phyloP scores from a whole-genome alignment of 2,113 vertebrate species.

The Mormoops blainvillei region DNA sequence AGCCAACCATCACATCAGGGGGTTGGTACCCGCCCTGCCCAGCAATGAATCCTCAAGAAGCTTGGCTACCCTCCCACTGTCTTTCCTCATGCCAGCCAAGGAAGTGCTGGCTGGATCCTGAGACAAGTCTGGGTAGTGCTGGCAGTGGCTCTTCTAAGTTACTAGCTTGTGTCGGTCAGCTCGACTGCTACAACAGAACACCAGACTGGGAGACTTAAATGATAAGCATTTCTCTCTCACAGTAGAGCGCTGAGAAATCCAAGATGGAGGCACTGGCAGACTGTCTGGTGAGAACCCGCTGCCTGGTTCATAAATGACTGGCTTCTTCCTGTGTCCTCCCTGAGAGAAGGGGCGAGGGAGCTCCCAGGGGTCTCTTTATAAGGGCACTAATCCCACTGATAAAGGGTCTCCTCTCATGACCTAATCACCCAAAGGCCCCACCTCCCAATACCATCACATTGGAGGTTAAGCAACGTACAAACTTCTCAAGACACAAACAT shows the following conservation, averaged over 20 bases:
- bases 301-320: no score
- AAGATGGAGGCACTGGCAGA: no score
- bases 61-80: neutral
- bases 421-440: neutral
- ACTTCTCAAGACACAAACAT: neutral
- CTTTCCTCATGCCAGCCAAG: accelerated
- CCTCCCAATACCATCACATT: neutral
- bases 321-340: neutral
- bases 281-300: no score
- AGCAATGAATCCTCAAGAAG: neutral
- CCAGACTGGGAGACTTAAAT: no score
- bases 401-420: no score
- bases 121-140: accelerated
- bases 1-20: accelerated
- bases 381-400: neutral
- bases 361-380: neutral
- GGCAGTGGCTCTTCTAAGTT: neutral
- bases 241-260: neutral
- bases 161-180: neutral
- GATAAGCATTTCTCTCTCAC: neutral
- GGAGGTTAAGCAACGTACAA: neutral
- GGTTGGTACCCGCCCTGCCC: neutral
- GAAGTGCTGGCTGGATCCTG: accelerated
- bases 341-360: neutral
- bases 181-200: accelerated